A percentile compares a stretch with the other conserved stretches of the same genome.
These are phyloP conservation scores for Channa maculata DNA, from an alignment of 2,113 vertebrate species.

Conservation along the genomic window DNA sequence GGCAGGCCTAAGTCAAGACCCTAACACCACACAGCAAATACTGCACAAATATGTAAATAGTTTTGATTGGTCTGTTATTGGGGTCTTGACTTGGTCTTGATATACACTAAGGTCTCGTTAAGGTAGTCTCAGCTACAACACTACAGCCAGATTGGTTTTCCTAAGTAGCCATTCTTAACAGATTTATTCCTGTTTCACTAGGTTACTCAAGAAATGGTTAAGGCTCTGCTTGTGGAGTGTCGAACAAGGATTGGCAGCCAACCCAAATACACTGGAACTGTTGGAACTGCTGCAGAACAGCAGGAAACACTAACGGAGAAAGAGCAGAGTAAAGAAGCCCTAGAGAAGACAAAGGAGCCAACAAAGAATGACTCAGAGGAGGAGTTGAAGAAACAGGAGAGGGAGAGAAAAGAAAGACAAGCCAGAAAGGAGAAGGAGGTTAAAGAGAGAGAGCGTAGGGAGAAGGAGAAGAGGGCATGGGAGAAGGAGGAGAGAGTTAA, in stretches of 20 bases:
- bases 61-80: background rate
- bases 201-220: conserved; percentile 64
- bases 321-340: background rate
- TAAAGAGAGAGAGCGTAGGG: conserved; percentile 10
- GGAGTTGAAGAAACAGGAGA: conserved; percentile 26
- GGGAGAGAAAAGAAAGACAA: conserved; percentile 29
- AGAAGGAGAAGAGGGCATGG: conserved; percentile 25
- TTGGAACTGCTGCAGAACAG: background rate
- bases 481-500: conserved; percentile 33
- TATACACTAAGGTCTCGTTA: too few relatives aligned
- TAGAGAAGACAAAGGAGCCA: conserved; percentile 10
- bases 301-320: background rate
- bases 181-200: conserved; percentile 22
- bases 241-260: conserved; percentile 1
- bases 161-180: background rate
- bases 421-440: conserved; percentile 12
- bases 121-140: too few relatives aligned
- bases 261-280: background rate
- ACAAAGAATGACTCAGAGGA: background rate
- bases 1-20: too few relatives aligned
- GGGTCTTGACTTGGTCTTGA: too few relatives aligned
- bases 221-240: conserved; percentile 57
- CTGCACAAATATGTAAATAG: too few relatives aligned
- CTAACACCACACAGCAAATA: too few relatives aligned
- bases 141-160: background rate